A percentile compares a stretch with the other conserved stretches of the same genome.
phyloP scores from a whole-genome alignment of 30 jellyfish, hydroid and myxozoan genomes.

The Hydra vulgaris region DNA sequence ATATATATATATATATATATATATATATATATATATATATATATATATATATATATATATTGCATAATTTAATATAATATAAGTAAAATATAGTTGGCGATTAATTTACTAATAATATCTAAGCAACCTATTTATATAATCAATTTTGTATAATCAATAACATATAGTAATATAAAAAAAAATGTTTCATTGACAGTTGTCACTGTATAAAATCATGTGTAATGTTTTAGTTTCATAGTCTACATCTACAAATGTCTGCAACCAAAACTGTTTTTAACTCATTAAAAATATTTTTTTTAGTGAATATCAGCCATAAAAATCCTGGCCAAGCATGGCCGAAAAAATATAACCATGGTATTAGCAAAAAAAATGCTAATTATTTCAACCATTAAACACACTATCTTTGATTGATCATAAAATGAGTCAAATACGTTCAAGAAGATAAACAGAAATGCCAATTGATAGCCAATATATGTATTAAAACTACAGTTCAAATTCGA shows the following conservation, averaged over 20 bases:
- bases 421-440: background rate
- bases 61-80: background rate
- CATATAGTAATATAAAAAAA: background rate
- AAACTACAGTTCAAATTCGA: background rate
- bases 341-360: background rate
- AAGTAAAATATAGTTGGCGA: background rate
- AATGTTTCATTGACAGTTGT: background rate
- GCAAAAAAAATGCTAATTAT: background rate
- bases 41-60: too few species aligned
- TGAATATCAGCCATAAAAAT: background rate
- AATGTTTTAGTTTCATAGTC: background rate
- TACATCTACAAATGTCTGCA: background rate
- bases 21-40: too few species aligned
- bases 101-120: background rate
- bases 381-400: background rate
- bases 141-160: background rate
- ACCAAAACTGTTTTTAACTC: background rate
- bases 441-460: background rate
- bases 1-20: too few species aligned
- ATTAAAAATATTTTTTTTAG: background rate
- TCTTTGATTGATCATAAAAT: background rate
- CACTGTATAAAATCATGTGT: background rate
- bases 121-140: background rate
- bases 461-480: background rate
- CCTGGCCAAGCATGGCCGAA: background rate